Percentiles rank a stretch among this genome's conserved stretches.
Evolutionary conservation across 2,797 vertebrate species (phyloP).

Genomic region (Thamnophis elegans): DNA sequence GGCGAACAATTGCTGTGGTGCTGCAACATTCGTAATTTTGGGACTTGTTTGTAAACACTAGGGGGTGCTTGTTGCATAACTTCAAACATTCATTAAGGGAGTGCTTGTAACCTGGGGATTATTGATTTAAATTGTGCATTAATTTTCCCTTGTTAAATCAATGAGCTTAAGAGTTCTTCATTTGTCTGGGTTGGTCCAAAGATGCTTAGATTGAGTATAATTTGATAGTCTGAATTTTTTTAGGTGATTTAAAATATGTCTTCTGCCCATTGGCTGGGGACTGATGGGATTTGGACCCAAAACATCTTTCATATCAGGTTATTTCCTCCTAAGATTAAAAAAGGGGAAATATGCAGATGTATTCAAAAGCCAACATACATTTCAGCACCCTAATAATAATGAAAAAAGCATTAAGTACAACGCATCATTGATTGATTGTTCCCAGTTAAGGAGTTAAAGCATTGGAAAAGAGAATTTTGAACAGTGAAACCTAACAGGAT

Average conservation of each 20-base stretch:
- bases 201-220: background rate
- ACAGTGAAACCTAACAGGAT: background rate
- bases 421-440: background rate
- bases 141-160: background rate
- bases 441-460: background rate
- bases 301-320: background rate
- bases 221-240: background rate
- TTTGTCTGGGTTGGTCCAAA: background rate
- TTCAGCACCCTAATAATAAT: background rate
- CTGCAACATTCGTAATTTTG: too few relatives aligned
- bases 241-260: background rate
- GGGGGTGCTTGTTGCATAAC: too few relatives aligned
- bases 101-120: too few relatives aligned
- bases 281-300: background rate
- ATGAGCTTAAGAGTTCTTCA: background rate
- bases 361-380: background rate
- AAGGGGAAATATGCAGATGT: background rate
- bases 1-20: too few relatives aligned
- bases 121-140: background rate
- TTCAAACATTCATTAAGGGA: too few relatives aligned
- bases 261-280: background rate
- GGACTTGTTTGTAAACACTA: too few relatives aligned
- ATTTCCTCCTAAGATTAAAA: background rate
- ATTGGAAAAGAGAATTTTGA: background rate
- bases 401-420: background rate